These are phyloP conservation scores for Crepidodera aurea DNA, from an alignment of 2,888 invertebrate genomes.

Conservation along the genomic window DNA sequence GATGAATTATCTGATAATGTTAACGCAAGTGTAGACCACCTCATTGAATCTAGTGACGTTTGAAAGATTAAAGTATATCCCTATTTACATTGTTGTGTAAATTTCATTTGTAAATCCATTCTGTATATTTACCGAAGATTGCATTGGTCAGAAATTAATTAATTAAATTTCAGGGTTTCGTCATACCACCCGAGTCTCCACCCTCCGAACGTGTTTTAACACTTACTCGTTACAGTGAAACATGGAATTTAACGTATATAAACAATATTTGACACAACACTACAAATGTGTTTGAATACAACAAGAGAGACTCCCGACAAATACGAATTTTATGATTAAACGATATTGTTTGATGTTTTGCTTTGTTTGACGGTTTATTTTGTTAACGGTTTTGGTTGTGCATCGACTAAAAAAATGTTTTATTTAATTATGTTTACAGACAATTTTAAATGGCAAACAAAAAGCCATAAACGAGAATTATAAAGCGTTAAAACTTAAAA, in stretches of 20 bases:
- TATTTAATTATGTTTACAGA: neutral
- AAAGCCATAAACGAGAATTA: too few relatives aligned
- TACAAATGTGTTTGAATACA: constrained; percentile 10
- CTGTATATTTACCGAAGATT: constrained; percentile 47
- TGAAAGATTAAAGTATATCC: constrained; percentile 38
- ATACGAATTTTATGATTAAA: constrained; percentile 8
- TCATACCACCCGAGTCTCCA: constrained; percentile 10
- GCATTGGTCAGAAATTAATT: constrained; percentile 49
- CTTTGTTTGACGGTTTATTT: constrained; percentile 1
- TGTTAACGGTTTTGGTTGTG: neutral
- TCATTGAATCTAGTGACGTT: constrained; percentile 29
- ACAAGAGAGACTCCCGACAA: neutral
- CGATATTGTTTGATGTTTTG: constrained; percentile 17
- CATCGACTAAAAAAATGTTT: neutral
- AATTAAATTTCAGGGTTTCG: constrained; percentile 46
- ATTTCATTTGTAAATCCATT: constrained; percentile 44
- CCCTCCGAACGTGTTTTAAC: constrained; percentile 23
- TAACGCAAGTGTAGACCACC: too few relatives aligned
- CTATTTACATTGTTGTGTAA: constrained; percentile 42
- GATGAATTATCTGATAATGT: too few relatives aligned
- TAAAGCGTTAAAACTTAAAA: too few relatives aligned
- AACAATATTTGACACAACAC: constrained; percentile 20
- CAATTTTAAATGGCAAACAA: neutral
- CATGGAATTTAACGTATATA: constrained; percentile 15
- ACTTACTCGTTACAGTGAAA: constrained; percentile 17